phyloP scores from a whole-genome alignment of 1,140 invertebrate genomes.

The Pseudomyrmex pallidus region DNA sequence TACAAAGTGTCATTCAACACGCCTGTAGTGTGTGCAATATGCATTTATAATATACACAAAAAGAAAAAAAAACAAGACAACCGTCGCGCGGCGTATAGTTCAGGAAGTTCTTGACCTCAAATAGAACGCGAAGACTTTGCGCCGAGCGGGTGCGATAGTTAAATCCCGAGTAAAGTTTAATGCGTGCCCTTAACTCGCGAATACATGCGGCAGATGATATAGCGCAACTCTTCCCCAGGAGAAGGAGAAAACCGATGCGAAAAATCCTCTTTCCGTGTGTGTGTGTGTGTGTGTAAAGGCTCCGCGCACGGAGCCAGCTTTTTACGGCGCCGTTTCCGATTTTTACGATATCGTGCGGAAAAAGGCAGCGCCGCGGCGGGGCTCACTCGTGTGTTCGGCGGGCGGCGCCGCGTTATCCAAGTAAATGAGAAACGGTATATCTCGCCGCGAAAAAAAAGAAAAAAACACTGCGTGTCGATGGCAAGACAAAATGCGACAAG shows the following conservation, averaged over 20 bases:
- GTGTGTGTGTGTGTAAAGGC: constrained; percentile 10
- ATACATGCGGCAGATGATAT: background rate
- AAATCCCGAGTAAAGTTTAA: constrained; percentile 51
- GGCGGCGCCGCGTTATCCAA: background rate
- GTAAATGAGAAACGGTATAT: constrained; percentile 27
- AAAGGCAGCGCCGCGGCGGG: background rate
- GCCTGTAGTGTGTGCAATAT: constrained; percentile 11
- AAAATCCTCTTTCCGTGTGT: background rate
- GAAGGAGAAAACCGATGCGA: background rate
- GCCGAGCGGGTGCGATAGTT: background rate
- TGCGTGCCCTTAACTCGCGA: constrained; percentile 5
- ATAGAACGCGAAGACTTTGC: constrained; percentile 43
- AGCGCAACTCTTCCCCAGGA: background rate
- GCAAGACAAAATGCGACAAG: constrained; percentile 49
- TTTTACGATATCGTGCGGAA: constrained; percentile 62
- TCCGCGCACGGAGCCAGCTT: constrained; percentile 47
- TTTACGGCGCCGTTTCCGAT: constrained; percentile 54
- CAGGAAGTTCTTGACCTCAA: constrained; percentile 48
- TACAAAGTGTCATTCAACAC: constrained; percentile 40
- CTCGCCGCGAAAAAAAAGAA: constrained; percentile 14
- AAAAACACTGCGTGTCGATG: constrained; percentile 4
- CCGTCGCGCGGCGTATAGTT: constrained; percentile 18
- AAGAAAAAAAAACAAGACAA: constrained; percentile 12
- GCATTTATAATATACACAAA: constrained; percentile 48
- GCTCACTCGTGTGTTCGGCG: too few species aligned